Base-by-base conservation (phyloP, 1,140 invertebrate genomes). In the Solen grandis region DNA sequence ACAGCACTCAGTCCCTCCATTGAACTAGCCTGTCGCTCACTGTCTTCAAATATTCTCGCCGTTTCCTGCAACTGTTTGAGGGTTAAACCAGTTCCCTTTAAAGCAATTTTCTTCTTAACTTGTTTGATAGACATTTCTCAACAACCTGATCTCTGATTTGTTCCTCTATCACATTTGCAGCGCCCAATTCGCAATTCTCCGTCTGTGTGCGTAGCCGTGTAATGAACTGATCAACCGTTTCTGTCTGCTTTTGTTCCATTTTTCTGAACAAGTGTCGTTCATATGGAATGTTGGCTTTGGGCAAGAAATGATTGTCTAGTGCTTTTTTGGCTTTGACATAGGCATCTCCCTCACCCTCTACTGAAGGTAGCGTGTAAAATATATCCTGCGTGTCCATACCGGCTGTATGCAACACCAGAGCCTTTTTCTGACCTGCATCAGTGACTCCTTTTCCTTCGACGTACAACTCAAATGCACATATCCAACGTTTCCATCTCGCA, bases 221-320 rank as follows among this genome's bases (percentile, higher is more conserved):
- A 19, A 59, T 33, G 19, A 29, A 78, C 25, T 69, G 59, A 57
- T 68, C 27, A 25, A 68, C 38, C 4, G 60, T 65, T 76, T 76
- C 74, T 14, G 19, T 13, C 5, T 41, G 33, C 22, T 35, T 55
- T 55, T 76, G 74, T 35, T 19, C 46, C 36, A 41, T 60, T 16
- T 41, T 35, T 5, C 62, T 50, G 25, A 77, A 77, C 31, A 41
- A 36, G 31, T 63, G 60, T 63, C 60, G 19, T 36, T 63, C 35
- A 36, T 5, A 63, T n/a, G 31, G 22, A 29, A 63, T 5, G 19
- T 63, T 36, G 5, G 13, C n/a, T 36, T 63, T 63, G 35, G 60
- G 60, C 19, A 36, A 36, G n/a, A 63, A 63, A 36, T 63, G n/a
- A 5, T 36, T 22, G 16, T 63, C 22, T 36, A 63, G 31, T 19